Percentiles rank a stretch among this genome's conserved stretches.
Conservation (phyloP, 1,140 invertebrate genomes). For the Brachystomella parvula region DNA sequence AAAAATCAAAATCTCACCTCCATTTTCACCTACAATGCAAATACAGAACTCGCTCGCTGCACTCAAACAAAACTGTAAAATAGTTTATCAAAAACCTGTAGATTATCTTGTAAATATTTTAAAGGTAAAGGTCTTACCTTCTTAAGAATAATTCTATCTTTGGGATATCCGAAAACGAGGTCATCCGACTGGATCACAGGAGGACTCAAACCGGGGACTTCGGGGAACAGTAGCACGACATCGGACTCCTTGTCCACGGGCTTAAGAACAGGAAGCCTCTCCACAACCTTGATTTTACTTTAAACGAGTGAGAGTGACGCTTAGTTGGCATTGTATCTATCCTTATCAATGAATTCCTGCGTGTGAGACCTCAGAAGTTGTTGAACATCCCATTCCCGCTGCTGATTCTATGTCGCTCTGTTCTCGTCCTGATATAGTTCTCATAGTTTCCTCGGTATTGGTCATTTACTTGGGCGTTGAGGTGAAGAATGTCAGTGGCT, state of each 20-base stretch:
- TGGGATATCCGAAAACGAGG: conserved; percentile 77
- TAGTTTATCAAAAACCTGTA: background rate
- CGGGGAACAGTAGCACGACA: conserved; percentile 86
- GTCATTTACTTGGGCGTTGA: conserved; percentile 80
- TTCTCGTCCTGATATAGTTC: conserved; percentile 86
- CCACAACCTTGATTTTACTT: conserved; percentile 97
- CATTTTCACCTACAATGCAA: conserved; percentile 74
- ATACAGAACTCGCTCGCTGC: conserved; percentile 91
- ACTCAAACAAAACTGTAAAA: conserved; percentile 58
- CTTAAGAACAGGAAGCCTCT: conserved; percentile 90
- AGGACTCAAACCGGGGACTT: conserved; percentile 81
- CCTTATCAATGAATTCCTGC: conserved; percentile 97
- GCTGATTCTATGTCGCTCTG: conserved; percentile 90
- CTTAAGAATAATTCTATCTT: conserved; percentile 63
- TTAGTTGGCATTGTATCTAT: conserved; percentile 97
- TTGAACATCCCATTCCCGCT: conserved; percentile 95
- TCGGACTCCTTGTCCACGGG: conserved; percentile 89
- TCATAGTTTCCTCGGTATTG: conserved; percentile 93
- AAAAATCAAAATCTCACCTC: conserved; percentile 54
- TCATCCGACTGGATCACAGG: conserved; percentile 93
- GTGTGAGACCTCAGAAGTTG: conserved; percentile 89
- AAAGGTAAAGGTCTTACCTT: conserved; percentile 55
- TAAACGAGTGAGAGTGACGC: conserved; percentile 97
- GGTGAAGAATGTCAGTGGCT: conserved; percentile 92
- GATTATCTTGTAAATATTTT: background rate